phyloP scores from a whole-genome alignment of 2,113 vertebrate genomes.

The Pandion haliaetus region DNA sequence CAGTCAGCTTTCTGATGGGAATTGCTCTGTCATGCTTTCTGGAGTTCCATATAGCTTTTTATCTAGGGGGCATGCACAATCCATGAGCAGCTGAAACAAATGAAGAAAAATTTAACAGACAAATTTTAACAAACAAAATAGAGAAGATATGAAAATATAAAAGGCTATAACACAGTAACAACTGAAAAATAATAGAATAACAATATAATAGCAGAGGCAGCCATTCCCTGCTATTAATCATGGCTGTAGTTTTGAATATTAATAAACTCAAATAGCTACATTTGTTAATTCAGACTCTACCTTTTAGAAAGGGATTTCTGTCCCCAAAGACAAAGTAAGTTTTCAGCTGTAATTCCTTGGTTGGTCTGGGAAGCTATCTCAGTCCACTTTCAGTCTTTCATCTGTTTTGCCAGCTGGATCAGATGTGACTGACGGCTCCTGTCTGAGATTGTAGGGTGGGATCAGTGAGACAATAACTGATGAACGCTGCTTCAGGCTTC shows the following conservation, averaged over 20 bases:
- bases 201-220: not conserved
- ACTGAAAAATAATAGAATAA: not conserved
- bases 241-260: not conserved
- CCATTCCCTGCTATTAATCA: not conserved
- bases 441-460: not conserved
- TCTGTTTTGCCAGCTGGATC: not conserved
- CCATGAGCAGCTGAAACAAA: not conserved
- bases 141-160: not conserved
- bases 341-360: not conserved
- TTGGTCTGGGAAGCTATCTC: not conserved
- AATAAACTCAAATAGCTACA: not conserved
- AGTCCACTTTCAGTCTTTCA: not conserved
- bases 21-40: not conserved
- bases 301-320: not conserved
- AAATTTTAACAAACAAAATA: not conserved
- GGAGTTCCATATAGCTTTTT: not conserved
- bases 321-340: not conserved
- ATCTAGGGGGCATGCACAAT: not conserved
- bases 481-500: not conserved
- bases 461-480: fast-evolving
- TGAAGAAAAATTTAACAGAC: not conserved
- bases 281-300: not conserved
- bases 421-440: not conserved
- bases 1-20: not conserved
- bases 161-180: not conserved